phyloP scores from a whole-genome alignment of 2,888 invertebrate species.

The Ligdia adustata region DNA sequence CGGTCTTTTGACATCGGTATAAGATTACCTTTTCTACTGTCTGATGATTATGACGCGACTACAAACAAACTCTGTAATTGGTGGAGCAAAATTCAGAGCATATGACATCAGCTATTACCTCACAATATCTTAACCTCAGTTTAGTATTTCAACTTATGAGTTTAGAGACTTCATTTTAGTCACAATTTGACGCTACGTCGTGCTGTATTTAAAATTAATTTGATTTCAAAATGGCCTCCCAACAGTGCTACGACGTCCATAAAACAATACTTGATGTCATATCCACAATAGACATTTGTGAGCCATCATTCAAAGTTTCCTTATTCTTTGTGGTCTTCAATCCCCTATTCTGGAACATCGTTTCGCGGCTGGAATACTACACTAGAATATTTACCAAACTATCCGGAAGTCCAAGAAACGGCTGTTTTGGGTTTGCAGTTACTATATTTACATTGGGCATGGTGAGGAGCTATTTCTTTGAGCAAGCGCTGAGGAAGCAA shows the following conservation, averaged over 20 bases:
- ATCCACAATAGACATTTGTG: not conserved
- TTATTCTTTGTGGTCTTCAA: constrained; percentile 3
- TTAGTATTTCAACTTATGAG: not conserved
- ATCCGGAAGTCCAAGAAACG: not conserved
- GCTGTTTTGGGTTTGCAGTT: not conserved
- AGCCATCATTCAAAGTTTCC: not conserved
- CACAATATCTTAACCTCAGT: not conserved
- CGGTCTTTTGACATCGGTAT: too few relatives aligned
- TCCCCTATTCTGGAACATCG: not conserved
- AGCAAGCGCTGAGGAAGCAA: constrained; percentile 30
- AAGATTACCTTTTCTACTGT: too few relatives aligned
- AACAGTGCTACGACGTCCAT: not conserved
- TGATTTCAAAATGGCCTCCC: not conserved
- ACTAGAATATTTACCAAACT: not conserved
- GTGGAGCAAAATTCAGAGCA: not conserved
- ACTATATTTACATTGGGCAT: constrained; percentile 7
- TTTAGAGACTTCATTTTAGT: too few relatives aligned
- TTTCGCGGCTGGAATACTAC: constrained; percentile 1
- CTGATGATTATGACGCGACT: too few relatives aligned
- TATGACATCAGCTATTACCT: not conserved
- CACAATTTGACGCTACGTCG: too few relatives aligned
- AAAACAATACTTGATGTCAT: not conserved
- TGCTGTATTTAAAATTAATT: too few relatives aligned
- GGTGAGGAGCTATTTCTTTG: constrained; percentile 32
- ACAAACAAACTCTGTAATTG: too few relatives aligned